Base-by-base conservation (phyloP, 1,140 invertebrate species). In the Tetranychus urticae region DNA sequence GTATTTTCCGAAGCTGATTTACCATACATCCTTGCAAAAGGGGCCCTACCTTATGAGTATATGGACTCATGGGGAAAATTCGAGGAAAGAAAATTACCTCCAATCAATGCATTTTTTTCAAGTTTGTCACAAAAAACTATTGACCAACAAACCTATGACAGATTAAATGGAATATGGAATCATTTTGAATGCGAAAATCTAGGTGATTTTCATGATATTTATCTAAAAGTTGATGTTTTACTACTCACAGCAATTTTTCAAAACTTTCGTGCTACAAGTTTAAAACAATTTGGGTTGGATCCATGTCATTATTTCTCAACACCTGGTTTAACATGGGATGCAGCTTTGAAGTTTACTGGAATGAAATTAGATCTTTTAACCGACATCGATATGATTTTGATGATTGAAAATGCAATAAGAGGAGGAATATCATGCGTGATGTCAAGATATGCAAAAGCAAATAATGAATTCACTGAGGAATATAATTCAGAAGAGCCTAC, bases 371-470 rank as follows among this genome's bases (percentile, higher is more conserved):
- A 70, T 34, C 48, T 67, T 33, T 10, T 70, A 0, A 62, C 56
- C n/a, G 66, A 69, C 57, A n/a, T 60, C 14, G 67, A 70, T 58
- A 66, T 65, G 64, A 52, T 69, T 56, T 57, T 66, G 50, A 60
- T 67, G 64, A 64, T 70, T 61, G 69, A 72, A 56, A 69, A 70
- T 57, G 55, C 7, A 10, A 56, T 56, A 10, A 6, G 55, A 56
- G 35, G 55, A 10, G 55, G 55, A 10, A 56, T 56, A 6, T 56
- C 55, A 10, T 37, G 13, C 4, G 33, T 7, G 7, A 14, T 37
- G 33, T 4, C 3, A 4, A 12, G 35, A 33, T 34, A 56, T 56
- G 55, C 31, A 34, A 56, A 10, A 10, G 6, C 55, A 6, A 56
- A 56, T 36, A 56, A 56, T 34, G 62, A 65, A 50, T 69, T 69